phyloP scores from a whole-genome alignment of 2,888 invertebrate genomes.

The Ophion obscuratus region DNA sequence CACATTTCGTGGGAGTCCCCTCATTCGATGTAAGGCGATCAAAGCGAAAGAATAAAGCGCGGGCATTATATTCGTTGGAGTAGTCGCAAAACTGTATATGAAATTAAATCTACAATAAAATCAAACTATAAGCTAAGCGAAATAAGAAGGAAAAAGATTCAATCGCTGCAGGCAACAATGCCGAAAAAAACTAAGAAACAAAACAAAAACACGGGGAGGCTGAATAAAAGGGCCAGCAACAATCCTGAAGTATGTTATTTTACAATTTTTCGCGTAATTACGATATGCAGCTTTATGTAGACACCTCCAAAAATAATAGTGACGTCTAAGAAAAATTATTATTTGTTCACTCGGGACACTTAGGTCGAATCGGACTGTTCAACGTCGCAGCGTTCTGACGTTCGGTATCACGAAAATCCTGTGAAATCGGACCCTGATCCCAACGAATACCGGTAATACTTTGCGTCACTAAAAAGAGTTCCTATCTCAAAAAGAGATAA shows the following conservation, averaged over 20 bases:
- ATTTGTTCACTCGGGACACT: background rate
- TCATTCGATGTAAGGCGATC: no score
- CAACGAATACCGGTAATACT: slow-evolving; percentile 6
- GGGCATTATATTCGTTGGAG: no score
- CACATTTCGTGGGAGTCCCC: no score
- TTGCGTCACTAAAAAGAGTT: background rate
- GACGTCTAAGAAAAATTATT: background rate
- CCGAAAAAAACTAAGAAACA: no score
- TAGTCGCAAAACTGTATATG: no score
- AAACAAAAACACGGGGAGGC: background rate
- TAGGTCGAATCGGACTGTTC: background rate
- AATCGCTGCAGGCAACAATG: background rate
- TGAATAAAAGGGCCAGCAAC: background rate
- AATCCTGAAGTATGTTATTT: no score
- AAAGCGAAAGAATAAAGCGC: no score
- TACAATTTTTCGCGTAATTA: background rate
- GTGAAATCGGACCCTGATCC: background rate
- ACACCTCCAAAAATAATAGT: background rate
- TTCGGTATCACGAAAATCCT: slow-evolving; percentile 7
- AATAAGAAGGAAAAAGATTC: background rate
- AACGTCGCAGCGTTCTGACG: background rate
- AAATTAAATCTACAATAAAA: background rate
- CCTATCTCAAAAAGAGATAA: no score
- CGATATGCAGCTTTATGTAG: background rate
- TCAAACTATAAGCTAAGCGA: background rate